phyloP scores from a whole-genome alignment of 2,113 vertebrate species.

The Sylvilagus bachmani region DNA sequence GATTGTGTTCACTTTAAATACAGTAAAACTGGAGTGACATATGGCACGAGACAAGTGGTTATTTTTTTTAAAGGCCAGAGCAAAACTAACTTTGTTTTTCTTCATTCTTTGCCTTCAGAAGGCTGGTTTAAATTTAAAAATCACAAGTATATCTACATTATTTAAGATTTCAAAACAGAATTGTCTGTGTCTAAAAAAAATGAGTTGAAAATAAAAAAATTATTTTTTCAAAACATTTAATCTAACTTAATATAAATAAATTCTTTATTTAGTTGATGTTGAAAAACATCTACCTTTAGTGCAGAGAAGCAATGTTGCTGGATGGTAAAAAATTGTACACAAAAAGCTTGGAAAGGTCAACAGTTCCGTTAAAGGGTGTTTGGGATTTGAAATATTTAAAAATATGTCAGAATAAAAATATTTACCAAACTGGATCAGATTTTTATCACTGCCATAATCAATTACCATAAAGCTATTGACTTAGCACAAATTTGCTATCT shows the following conservation, averaged over 20 bases:
- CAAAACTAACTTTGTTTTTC: neutral
- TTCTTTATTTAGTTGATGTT: neutral
- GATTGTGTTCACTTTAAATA: neutral
- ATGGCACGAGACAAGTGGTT: neutral
- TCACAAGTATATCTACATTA: neutral
- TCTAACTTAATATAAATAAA: neutral
- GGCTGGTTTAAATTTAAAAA: neutral
- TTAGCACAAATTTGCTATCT: neutral
- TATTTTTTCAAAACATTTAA: neutral
- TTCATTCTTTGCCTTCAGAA: neutral
- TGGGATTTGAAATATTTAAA: neutral
- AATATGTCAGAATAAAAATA: neutral
- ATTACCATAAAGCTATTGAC: neutral
- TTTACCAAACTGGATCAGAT: neutral
- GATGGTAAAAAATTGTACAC: neutral
- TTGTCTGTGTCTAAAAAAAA: neutral
- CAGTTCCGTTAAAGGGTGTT: neutral
- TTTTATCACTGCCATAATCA: neutral
- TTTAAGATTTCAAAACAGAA: neutral
- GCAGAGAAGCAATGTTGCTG: neutral
- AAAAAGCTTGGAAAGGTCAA: neutral
- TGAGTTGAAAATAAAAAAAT: neutral
- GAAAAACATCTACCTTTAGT: neutral
- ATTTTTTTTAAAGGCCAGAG: neutral
- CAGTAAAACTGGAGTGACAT: neutral